Conservation (phyloP, 1,140 invertebrate genomes). For the Bicyclus anynana region DNA sequence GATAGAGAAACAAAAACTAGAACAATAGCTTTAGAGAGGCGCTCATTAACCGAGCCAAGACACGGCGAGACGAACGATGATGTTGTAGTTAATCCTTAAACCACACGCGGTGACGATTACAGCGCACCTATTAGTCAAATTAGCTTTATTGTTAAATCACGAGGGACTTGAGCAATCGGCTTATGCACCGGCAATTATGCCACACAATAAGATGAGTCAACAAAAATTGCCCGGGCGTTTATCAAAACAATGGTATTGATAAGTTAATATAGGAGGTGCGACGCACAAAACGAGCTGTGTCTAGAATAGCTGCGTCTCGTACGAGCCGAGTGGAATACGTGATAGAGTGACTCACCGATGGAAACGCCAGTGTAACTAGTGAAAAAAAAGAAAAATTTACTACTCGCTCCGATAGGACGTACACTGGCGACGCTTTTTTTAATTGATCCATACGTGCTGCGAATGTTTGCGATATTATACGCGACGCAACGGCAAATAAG, state of each 20-base stretch:
- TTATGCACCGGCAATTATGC: constrained; percentile 69
- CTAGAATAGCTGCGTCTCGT: constrained; percentile 22
- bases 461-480: constrained; percentile 5
- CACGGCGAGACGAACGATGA: constrained; percentile 43
- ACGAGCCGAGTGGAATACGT: constrained; percentile 17
- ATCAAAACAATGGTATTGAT: constrained; percentile 76
- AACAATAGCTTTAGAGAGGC: constrained; percentile 62
- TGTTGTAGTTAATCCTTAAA: constrained; percentile 65
- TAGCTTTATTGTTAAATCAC: constrained; percentile 70
- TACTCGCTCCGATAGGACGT: constrained; percentile 42
- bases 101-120: constrained; percentile 75
- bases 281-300: constrained; percentile 40
- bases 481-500: background rate
- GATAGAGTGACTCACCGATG: constrained; percentile 52
- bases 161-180: constrained; percentile 60
- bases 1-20: constrained; percentile 44
- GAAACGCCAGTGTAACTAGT: constrained; percentile 32
- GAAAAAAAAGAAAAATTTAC: constrained; percentile 57
- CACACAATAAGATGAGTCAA: constrained; percentile 71
- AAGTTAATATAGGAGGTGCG: constrained; percentile 71
- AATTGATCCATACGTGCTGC: constrained; percentile 17
- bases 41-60: constrained; percentile 52
- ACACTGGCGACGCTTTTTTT: constrained; percentile 41
- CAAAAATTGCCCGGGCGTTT: constrained; percentile 67
- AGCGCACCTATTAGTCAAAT: constrained; percentile 76